Base-by-base conservation (phyloP, 2,797 vertebrate genomes). In the Champsocephalus esox region DNA sequence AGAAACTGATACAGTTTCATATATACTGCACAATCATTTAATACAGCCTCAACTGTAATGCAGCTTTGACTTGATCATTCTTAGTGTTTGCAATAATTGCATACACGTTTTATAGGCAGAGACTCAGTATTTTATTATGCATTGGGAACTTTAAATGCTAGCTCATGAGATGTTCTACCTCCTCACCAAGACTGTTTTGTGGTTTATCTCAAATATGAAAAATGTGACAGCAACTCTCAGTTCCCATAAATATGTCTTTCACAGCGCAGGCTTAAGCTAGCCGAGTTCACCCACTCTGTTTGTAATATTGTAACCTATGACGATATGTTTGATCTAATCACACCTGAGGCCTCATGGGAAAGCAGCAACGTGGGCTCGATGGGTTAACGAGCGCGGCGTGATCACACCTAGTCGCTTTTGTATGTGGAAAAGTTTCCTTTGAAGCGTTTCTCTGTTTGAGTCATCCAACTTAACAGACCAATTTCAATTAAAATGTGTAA, bases 401-500 rank as follows among this genome's bases (percentile, higher is more conserved):
- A 45, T 44, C 64, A 63, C 75, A 60, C 48, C 51, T 45, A 13
- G 28, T 9, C 52, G 19, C 9, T 64, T 83, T 73, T 48, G 0
- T 60, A 34, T 46, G n/a, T 4, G 44, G 11, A 64, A 74, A 54
- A 6, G 17, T 66, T 52, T 9, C 48, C 17, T 54, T 49, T 19
- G 51, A 68, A 60, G n/a, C 7, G 41, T 50, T 34, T 80, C 28
- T 24, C 38, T 28, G 8, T 75, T 60, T 32, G 44, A 75, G 32
- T 64, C 58, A 73, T 32, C 7, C 5, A 13, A 3, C 50, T 34
- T 9, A 11, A 65, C 11, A 4, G 12, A 67, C 32, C 5, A 16
- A 28, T 46, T 57, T 79, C n/a, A 45, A 43, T 57, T 79, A 14
- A 45, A 43, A 55, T 62, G 63, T 45, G 55, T 49, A 54, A 62